phyloP scores from a whole-genome alignment of 2,113 vertebrate genomes.

The Mormoops blainvillei region DNA sequence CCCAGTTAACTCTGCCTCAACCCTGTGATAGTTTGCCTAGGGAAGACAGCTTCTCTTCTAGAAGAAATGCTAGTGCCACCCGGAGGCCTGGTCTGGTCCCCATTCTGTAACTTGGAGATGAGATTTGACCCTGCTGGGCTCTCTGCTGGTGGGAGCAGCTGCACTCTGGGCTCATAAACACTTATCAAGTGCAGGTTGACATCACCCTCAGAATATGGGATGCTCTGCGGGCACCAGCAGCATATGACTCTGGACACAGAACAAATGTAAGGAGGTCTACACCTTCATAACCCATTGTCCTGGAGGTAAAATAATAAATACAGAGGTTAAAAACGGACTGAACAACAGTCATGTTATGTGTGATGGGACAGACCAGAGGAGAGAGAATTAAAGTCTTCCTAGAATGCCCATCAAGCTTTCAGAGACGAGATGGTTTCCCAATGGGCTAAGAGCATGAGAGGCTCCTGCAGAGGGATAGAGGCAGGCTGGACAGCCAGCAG shows the following conservation, averaged over 20 bases:
- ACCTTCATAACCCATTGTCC: not conserved
- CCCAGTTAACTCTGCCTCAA: not conserved
- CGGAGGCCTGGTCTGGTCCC: not conserved
- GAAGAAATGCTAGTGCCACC: rapidly evolving
- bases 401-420: not conserved
- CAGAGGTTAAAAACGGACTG: too few species aligned
- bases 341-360: not conserved
- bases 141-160: not conserved
- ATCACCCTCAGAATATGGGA: not conserved
- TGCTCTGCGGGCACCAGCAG: not conserved
- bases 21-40: not conserved
- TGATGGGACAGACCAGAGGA: not conserved
- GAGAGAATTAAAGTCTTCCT: not conserved
- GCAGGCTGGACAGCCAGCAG: too few species aligned
- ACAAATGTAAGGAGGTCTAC: not conserved
- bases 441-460: too few species aligned
- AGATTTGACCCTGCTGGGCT: not conserved
- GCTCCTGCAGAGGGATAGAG: not conserved
- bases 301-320: not conserved
- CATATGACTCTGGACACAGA: too few species aligned
- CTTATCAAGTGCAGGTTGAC: not conserved
- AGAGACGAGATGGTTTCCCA: not conserved
- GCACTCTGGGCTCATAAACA: not conserved
- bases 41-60: not conserved
- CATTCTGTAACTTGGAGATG: not conserved